Percentiles rank a stretch among this genome's conserved stretches.
Evolutionary conservation across 2,113 vertebrate species (phyloP).

Genomic region (Ornithorhynchus anatinus): DNA sequence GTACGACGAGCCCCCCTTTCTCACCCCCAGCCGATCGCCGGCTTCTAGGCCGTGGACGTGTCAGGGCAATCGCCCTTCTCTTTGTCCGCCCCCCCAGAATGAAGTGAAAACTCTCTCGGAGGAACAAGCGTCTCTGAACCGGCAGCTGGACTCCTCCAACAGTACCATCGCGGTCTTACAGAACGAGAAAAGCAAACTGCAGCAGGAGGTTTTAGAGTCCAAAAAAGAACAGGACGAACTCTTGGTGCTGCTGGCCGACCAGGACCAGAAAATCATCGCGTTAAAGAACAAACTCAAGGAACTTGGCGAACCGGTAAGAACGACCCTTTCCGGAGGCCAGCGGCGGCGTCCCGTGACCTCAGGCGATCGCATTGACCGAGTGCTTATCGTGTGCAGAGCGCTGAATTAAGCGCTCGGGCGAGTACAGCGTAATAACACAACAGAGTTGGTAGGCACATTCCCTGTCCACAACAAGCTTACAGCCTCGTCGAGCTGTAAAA

Average conservation of each 20-base stretch:
- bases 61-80: not conserved
- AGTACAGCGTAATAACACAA: too few relatives aligned
- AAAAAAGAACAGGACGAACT: constrained; percentile 98
- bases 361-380: too few relatives aligned
- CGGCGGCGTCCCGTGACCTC: too few relatives aligned
- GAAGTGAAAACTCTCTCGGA: constrained; percentile 74
- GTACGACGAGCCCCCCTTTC: too few relatives aligned
- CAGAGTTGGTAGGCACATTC: too few relatives aligned
- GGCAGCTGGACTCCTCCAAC: constrained; percentile 85
- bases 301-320: constrained; percentile 85
- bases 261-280: constrained; percentile 91
- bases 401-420: too few relatives aligned
- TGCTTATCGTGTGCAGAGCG: too few relatives aligned
- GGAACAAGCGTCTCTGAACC: constrained; percentile 76
- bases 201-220: constrained; percentile 85
- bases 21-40: too few relatives aligned
- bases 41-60: not conserved
- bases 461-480: too few relatives aligned
- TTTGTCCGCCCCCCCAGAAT: constrained; percentile 67
- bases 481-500: too few relatives aligned
- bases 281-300: constrained; percentile 86
- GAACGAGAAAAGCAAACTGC: constrained; percentile 84
- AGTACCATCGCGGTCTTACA: constrained; percentile 89
- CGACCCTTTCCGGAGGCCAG: not conserved
- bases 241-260: constrained; percentile 93